Evolutionary conservation across 2,888 invertebrate genomes (phyloP).

Genomic region (Andrena fulva): DNA sequence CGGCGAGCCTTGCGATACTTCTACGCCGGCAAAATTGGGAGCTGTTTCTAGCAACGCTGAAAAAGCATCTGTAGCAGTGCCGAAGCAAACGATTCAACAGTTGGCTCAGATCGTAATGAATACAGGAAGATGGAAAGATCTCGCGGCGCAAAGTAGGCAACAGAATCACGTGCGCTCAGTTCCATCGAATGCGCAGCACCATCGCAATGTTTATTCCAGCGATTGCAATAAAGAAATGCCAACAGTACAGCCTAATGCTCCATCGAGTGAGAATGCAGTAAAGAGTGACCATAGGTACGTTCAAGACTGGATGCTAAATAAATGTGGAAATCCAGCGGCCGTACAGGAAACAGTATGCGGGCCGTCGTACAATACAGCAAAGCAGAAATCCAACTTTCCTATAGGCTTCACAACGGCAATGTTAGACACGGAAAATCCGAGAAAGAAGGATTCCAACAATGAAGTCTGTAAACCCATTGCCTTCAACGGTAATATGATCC

Average conservation of each 20-base stretch:
- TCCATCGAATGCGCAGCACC: constrained; percentile 18
- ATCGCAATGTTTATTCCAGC: constrained; percentile 9
- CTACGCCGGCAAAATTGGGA: constrained; percentile 80
- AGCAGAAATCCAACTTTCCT: constrained; percentile 55
- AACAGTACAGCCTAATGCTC: neutral
- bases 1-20: constrained; percentile 77
- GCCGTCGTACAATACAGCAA: constrained; percentile 1
- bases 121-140: constrained; percentile 81
- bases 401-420: constrained; percentile 71
- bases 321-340: constrained; percentile 14
- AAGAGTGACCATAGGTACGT: constrained; percentile 19
- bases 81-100: constrained; percentile 81
- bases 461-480: constrained; percentile 37
- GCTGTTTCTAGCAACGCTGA: constrained; percentile 26
- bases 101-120: constrained; percentile 82
- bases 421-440: constrained; percentile 45
- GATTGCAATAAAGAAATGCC: constrained; percentile 18
- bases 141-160: constrained; percentile 46
- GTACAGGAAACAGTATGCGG: neutral
- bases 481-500: constrained; percentile 30
- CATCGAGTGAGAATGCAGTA: neutral
- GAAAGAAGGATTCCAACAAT: neutral
- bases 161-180: neutral
- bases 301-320: constrained; percentile 32
- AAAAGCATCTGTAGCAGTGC: constrained; percentile 43